Conservation (phyloP, 2,888 invertebrate species). For the Lasioglossum pauxillum region DNA sequence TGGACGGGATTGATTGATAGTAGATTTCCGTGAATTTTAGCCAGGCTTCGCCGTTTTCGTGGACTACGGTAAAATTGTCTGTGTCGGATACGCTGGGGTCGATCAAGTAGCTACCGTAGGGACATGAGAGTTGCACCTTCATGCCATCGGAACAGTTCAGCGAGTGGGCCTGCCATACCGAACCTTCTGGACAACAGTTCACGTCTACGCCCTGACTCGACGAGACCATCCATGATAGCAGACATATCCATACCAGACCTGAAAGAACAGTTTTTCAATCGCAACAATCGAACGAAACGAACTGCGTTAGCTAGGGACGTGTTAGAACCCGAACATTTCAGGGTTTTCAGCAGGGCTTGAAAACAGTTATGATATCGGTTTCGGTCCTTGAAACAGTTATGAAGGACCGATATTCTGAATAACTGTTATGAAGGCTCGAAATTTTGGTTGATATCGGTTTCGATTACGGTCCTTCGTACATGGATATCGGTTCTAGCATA, state of each 20-base stretch:
- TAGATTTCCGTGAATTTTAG: neutral
- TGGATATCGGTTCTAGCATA: no score
- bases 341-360: no score
- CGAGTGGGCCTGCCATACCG: constrained; percentile 35
- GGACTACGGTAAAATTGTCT: constrained; percentile 44
- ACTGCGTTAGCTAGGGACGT: neutral
- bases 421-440: no score
- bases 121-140: constrained; percentile 67
- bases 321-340: no score
- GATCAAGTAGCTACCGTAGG: constrained; percentile 71
- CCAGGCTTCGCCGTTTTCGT: constrained; percentile 33
- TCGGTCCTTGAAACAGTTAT: no score
- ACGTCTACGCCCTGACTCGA: constrained; percentile 31
- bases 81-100: constrained; percentile 59
- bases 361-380: no score
- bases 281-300: neutral
- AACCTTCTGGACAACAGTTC: constrained; percentile 64
- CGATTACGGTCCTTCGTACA: no score
- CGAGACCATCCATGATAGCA: constrained; percentile 38
- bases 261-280: neutral
- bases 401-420: no score
- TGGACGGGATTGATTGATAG: constrained; percentile 42
- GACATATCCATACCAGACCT: constrained; percentile 56
- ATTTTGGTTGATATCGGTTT: no score
- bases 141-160: constrained; percentile 74